phyloP scores from a whole-genome alignment of 2,888 invertebrate genomes.

The Papilio elwesi region DNA sequence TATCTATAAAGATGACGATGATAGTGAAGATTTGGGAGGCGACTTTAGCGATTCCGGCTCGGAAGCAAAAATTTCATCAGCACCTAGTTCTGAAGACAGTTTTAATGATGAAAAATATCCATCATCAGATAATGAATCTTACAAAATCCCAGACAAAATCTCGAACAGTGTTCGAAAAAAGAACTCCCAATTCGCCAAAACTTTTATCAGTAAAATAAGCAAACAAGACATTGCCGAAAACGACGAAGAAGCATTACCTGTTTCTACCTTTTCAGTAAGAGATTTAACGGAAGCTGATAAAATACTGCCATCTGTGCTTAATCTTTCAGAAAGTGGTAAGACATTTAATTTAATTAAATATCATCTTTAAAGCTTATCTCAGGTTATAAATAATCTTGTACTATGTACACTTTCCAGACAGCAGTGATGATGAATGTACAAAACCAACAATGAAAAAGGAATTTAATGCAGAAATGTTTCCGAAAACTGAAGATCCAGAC shows the following conservation, averaged over 20 bases:
- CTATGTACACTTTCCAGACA: slow-evolving; percentile 59
- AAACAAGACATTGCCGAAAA: slow-evolving; percentile 55
- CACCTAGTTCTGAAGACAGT: slow-evolving; percentile 66
- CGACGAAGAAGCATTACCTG: slow-evolving; percentile 50
- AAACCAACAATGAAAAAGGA: slow-evolving; percentile 46
- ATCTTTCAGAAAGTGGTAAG: slow-evolving; percentile 81
- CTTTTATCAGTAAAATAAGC: slow-evolving; percentile 62
- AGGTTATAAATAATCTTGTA: background rate
- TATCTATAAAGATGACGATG: slow-evolving; percentile 72
- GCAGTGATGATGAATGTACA: slow-evolving; percentile 74
- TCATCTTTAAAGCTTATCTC: slow-evolving; percentile 15
- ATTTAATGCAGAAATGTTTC: slow-evolving; percentile 40
- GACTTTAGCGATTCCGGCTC: slow-evolving; percentile 82
- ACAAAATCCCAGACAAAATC: slow-evolving; percentile 44
- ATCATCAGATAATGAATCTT: slow-evolving; percentile 68
- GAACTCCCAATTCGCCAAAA: slow-evolving; percentile 61
- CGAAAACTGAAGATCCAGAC: slow-evolving; percentile 44
- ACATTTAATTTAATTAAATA: slow-evolving; percentile 29
- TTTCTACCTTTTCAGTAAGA: slow-evolving; percentile 64
- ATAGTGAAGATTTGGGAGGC: slow-evolving; percentile 66
- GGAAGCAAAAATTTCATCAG: slow-evolving; percentile 73
- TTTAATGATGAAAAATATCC: slow-evolving; percentile 55
- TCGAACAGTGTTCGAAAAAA: slow-evolving; percentile 41
- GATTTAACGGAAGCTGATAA: slow-evolving; percentile 78
- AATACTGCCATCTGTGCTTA: slow-evolving; percentile 71